These are phyloP conservation scores for Microctonus hyperodae DNA, from an alignment of 2,888 invertebrate genomes.

Conservation along the genomic window DNA sequence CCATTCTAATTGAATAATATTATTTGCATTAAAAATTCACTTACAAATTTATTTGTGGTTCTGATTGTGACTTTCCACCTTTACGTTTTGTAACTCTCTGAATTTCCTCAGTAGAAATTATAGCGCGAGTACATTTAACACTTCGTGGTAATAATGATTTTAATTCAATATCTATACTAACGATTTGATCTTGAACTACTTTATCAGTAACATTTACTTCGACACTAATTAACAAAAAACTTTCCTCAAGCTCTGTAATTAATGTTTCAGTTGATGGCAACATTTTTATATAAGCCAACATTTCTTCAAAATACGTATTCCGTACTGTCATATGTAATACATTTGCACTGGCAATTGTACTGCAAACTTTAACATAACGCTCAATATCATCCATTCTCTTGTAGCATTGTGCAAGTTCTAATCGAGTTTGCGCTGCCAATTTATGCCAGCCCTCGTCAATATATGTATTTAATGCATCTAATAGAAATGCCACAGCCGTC, in stretches of 20 bases:
- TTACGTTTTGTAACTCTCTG: conserved; percentile 63
- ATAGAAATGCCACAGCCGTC: conserved; percentile 88
- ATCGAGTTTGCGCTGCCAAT: conserved; percentile 81
- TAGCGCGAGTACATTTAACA: conserved; percentile 70
- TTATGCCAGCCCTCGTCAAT: conserved; percentile 88
- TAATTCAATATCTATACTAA: conserved; percentile 67
- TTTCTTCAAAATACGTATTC: conserved; percentile 83
- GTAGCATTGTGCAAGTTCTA: conserved; percentile 86
- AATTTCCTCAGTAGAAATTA: conserved; percentile 71
- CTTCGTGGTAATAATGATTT: conserved; percentile 72
- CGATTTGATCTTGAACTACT: conserved; percentile 68
- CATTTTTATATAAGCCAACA: conserved; percentile 73
- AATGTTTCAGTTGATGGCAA: conserved; percentile 64
- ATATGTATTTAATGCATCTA: conserved; percentile 85
- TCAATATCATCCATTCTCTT: conserved; percentile 79
- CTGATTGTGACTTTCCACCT: conserved; percentile 64
- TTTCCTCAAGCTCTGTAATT: conserved; percentile 67
- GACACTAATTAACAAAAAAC: conserved; percentile 67
- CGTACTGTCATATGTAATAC: conserved; percentile 78
- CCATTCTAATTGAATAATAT: background rate
- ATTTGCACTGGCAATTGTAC: conserved; percentile 78
- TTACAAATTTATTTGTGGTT: conserved; percentile 61
- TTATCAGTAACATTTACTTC: conserved; percentile 67
- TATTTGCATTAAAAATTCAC: conserved; percentile 42
- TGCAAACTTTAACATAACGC: conserved; percentile 80